Conservation (phyloP, 2,113 vertebrate species). For the Alces alces region DNA sequence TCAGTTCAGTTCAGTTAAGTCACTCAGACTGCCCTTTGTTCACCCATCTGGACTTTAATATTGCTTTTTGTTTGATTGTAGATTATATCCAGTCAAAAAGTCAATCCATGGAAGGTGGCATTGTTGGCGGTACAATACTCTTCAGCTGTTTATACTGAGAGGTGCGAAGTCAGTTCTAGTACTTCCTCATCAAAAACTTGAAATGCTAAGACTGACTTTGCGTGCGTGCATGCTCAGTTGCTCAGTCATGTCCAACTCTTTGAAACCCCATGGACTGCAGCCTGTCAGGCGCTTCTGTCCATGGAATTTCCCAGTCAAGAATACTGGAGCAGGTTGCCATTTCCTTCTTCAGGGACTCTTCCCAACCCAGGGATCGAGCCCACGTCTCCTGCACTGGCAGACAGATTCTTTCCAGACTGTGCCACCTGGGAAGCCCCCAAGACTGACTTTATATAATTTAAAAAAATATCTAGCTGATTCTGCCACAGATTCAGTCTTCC, state of each 20-base stretch:
- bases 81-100: background rate
- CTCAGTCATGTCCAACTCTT: background rate
- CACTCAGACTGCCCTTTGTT: background rate
- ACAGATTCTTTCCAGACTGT: background rate
- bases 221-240: background rate
- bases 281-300: background rate
- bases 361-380: background rate
- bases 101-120: background rate
- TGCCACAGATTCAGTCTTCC: background rate
- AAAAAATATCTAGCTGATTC: background rate
- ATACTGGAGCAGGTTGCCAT: background rate
- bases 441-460: background rate
- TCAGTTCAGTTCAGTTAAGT: background rate
- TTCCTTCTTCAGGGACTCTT: background rate
- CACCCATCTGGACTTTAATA: background rate
- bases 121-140: background rate
- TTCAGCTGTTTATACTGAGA: background rate
- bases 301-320: background rate
- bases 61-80: background rate
- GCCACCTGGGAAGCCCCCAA: background rate
- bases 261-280: background rate
- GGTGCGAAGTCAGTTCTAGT: background rate
- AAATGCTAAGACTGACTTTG: background rate
- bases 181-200: background rate
- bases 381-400: background rate